Conservation (phyloP, 1,140 invertebrate genomes). For the Marisa cornuarietis region DNA sequence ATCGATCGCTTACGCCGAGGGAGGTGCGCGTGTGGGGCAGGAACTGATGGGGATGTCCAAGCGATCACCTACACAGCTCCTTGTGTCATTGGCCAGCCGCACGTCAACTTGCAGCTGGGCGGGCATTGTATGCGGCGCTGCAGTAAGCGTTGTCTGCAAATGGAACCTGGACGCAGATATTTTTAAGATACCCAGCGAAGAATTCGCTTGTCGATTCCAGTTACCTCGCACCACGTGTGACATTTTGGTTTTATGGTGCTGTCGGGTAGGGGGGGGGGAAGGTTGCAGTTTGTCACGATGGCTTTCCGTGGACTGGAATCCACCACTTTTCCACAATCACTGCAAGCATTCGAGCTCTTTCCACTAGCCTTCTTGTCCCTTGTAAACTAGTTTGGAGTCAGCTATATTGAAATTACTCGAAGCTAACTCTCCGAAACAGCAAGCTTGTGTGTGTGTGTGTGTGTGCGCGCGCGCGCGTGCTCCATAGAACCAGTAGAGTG, state of each 20-base stretch:
- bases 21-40: constrained; percentile 9
- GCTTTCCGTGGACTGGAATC: neutral
- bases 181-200: neutral
- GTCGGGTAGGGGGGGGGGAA: too few relatives aligned
- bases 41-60: neutral
- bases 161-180: constrained; percentile 7
- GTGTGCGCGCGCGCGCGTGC: too few relatives aligned
- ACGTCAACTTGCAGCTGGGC: neutral
- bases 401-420: too few relatives aligned
- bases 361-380: too few relatives aligned
- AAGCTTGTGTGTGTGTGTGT: too few relatives aligned
- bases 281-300: neutral
- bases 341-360: neutral
- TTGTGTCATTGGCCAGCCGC: constrained; percentile 7
- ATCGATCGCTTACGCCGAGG: constrained; percentile 19
- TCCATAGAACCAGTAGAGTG: too few relatives aligned
- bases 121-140: neutral
- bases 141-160: constrained; percentile 13
- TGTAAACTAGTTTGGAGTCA: too few relatives aligned
- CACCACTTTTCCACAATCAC: neutral
- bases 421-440: too few relatives aligned
- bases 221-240: neutral
- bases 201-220: neutral
- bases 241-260: neutral
- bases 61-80: constrained; percentile 6